Evolutionary conservation across 1,140 invertebrate species (phyloP).

Genomic region (Oppia nitens): DNA sequence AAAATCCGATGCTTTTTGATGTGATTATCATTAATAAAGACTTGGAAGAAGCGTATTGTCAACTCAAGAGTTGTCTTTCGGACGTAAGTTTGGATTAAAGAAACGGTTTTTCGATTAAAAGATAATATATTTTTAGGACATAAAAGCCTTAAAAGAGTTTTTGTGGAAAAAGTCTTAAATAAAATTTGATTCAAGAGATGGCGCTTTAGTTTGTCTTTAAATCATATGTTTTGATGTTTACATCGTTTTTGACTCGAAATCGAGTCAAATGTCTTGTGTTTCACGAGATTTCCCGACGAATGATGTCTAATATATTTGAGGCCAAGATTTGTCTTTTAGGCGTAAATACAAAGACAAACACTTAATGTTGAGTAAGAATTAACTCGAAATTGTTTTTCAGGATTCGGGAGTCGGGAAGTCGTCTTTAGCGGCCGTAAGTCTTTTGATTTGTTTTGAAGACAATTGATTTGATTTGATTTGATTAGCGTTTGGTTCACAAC

Average conservation of each 20-base stretch:
- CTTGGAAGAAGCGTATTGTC: slow-evolving; percentile 65
- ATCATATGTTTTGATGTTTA: no score
- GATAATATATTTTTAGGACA: no score
- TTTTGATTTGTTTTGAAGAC: not conserved
- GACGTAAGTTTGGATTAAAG: no score
- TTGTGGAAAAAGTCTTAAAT: no score
- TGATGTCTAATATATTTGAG: no score
- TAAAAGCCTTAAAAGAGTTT: no score
- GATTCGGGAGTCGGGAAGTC: slow-evolving; percentile 33
- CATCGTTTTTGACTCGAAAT: no score
- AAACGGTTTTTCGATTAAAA: no score
- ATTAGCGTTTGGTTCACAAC: slow-evolving; percentile 31
- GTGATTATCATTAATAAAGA: slow-evolving; percentile 76
- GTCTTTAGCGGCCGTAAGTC: slow-evolving; percentile 22
- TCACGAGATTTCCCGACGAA: no score
- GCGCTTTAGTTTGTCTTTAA: no score
- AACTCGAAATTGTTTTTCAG: slow-evolving; percentile 19
- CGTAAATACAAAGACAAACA: slow-evolving; percentile 20
- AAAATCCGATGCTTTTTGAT: slow-evolving; percentile 54
- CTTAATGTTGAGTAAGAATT: not conserved
- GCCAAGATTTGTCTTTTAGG: slow-evolving; percentile 28
- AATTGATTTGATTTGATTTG: slow-evolving; percentile 12
- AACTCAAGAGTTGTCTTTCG: slow-evolving; percentile 51
- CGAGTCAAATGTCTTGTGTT: no score
- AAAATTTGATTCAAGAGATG: no score